A percentile compares a stretch with the other conserved stretches of the same genome.
These are phyloP conservation scores for Papio anubis DNA, from an alignment of 2,113 vertebrate genomes.

Conservation along the genomic window DNA sequence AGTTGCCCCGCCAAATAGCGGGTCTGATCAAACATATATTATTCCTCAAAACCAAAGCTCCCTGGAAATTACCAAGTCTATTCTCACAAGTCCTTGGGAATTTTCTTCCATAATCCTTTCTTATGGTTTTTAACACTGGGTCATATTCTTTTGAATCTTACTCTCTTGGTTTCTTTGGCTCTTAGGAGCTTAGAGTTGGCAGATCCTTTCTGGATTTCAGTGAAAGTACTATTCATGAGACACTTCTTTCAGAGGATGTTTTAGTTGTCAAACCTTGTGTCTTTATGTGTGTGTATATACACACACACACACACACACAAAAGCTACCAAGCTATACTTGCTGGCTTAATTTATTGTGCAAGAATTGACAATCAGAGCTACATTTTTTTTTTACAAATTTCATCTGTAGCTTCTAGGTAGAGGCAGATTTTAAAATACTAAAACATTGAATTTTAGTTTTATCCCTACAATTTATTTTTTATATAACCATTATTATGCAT, in stretches of 20 bases:
- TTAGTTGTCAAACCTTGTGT: not conserved
- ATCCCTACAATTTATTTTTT: not conserved
- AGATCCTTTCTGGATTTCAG: not conserved
- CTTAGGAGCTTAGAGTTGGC: not conserved
- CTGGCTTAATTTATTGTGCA: not conserved
- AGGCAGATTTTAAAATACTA: not conserved
- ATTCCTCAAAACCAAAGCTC: not conserved
- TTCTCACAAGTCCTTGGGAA: not conserved
- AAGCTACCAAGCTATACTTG: not conserved
- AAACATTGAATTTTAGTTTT: constrained; percentile 22
- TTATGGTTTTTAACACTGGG: not conserved
- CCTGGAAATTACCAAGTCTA: not conserved
- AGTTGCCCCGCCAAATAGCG: not conserved
- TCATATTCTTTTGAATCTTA: not conserved
- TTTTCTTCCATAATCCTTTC: not conserved
- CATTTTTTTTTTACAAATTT: constrained; percentile 23
- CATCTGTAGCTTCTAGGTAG: not conserved
- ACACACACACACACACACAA: no score
- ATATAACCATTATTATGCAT: not conserved
- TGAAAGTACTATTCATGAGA: not conserved
- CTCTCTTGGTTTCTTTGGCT: not conserved
- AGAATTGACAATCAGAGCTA: not conserved
- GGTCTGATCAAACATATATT: not conserved
- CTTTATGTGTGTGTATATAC: not conserved
- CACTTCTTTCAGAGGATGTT: not conserved